These are phyloP conservation scores for Misgurnus anguillicaudatus DNA, from an alignment of 2,113 vertebrate genomes.

Conservation along the genomic window DNA sequence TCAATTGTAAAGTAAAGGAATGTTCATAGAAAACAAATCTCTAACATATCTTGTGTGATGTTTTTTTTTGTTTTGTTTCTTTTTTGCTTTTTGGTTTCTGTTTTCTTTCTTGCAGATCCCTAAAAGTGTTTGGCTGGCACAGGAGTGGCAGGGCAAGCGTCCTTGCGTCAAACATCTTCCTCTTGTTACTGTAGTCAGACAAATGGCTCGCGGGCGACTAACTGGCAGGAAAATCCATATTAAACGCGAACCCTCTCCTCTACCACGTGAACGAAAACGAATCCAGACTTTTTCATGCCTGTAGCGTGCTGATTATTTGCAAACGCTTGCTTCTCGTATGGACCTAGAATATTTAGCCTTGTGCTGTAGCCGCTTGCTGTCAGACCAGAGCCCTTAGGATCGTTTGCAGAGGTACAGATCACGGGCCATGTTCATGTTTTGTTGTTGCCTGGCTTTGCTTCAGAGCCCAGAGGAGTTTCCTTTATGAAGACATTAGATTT, in stretches of 20 bases:
- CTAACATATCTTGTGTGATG: slow-evolving; percentile 60
- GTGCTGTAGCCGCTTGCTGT: slow-evolving; percentile 47
- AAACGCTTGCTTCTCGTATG: slow-evolving; percentile 53
- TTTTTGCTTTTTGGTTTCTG: slow-evolving; percentile 65
- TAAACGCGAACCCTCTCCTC: slow-evolving; percentile 46
- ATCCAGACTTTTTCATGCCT: slow-evolving; percentile 28
- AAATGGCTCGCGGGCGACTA: slow-evolving; percentile 46
- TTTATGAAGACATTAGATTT: slow-evolving; percentile 21
- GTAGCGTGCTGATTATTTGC: slow-evolving; percentile 50
- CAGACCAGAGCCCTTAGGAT: slow-evolving; percentile 45
- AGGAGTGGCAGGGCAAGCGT: slow-evolving; percentile 77
- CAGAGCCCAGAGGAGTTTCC: slow-evolving; percentile 28
- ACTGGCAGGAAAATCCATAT: slow-evolving; percentile 49
- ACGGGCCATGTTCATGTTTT: slow-evolving; percentile 24
- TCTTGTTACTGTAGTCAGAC: slow-evolving; percentile 58
- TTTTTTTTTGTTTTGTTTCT: slow-evolving; percentile 57
- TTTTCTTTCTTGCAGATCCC: slow-evolving; percentile 84
- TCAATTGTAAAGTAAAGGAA: slow-evolving; percentile 21
- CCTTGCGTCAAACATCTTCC: slow-evolving; percentile 69
- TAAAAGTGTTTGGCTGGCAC: slow-evolving; percentile 78
- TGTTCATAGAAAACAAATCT: slow-evolving; percentile 48
- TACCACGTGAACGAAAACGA: slow-evolving; percentile 37
- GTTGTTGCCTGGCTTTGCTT: slow-evolving; percentile 36
- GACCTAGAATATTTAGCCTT: slow-evolving; percentile 45
- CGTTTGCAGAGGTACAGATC: slow-evolving; percentile 31